Percentiles rank a stretch among this genome's conserved stretches.
Evolutionary conservation across 2,113 vertebrate genomes (phyloP).

Genomic region (Symphodus melops): DNA sequence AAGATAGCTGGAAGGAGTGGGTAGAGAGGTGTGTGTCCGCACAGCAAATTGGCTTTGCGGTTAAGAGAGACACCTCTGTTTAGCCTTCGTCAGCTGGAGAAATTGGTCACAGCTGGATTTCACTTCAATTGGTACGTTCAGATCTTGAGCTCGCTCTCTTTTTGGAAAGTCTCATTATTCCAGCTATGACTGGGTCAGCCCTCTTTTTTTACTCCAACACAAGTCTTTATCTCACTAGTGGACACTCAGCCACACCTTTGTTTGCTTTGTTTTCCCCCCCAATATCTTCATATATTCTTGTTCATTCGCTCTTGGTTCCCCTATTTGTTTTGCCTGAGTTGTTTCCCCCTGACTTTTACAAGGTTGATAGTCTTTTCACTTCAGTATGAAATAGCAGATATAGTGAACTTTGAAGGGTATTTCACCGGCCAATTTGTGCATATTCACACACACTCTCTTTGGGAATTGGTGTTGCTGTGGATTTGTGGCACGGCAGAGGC

Average conservation of each 20-base stretch:
- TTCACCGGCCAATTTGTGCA: not conserved
- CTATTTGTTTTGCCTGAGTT: conserved; percentile 16
- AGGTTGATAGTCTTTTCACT: not conserved
- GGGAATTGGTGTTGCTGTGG: conserved; percentile 36
- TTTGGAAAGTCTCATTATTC: conserved; percentile 49
- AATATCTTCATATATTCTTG: conserved; percentile 1
- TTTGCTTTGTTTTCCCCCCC: not conserved
- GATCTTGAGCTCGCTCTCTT: conserved; percentile 41
- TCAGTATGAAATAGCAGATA: not conserved
- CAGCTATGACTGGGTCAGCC: conserved; percentile 6
- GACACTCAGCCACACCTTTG: conserved; percentile 2
- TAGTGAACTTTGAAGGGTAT: not conserved
- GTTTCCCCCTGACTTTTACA: not conserved
- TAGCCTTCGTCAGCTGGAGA: conserved; percentile 62
- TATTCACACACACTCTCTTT: not conserved
- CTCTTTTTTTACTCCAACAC: not conserved
- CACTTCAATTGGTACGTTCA: conserved; percentile 53
- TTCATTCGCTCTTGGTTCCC: conserved; percentile 14
- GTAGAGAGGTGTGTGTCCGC: conserved; percentile 57
- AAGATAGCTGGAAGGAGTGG: conserved; percentile 32
- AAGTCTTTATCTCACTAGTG: conserved; percentile 11
- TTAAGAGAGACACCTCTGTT: conserved; percentile 66
- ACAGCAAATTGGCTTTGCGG: conserved; percentile 58
- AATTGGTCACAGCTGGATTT: conserved; percentile 69
- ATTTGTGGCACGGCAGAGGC: conserved; percentile 31